Percentiles rank a stretch among this genome's conserved stretches.
Conservation (phyloP, 2,888 invertebrate genomes). For the Halocaridina rubra region DNA sequence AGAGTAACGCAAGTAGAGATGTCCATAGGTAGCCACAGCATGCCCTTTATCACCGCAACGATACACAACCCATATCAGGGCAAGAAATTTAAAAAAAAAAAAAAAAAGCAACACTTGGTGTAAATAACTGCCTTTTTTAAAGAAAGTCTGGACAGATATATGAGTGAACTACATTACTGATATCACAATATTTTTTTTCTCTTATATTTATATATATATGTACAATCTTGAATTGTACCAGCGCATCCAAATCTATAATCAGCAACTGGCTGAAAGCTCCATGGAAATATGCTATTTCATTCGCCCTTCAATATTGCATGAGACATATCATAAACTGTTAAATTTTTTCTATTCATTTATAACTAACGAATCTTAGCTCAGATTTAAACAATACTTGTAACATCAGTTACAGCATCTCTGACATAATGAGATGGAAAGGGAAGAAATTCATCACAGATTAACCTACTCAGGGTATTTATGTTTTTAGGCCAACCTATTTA, state of each 20-base stretch:
- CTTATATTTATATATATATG: constrained; percentile 48
- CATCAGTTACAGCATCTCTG: not conserved
- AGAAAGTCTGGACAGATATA: constrained; percentile 52
- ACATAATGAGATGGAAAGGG: constrained; percentile 2
- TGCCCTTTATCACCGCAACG: constrained; percentile 4
- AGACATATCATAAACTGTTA: not conserved
- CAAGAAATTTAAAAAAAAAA: too few species aligned
- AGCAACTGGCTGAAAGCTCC: constrained; percentile 56
- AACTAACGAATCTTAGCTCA: not conserved
- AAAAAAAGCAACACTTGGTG: constrained; percentile 49
- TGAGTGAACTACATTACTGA: constrained; percentile 50
- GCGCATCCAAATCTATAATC: constrained; percentile 31
- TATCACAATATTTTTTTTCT: constrained; percentile 53
- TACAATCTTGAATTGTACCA: constrained; percentile 46
- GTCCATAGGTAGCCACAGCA: constrained; percentile 10
- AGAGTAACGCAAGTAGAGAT: not conserved
- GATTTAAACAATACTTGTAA: constrained; percentile 18
- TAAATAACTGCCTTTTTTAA: constrained; percentile 45
- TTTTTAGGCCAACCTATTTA: not conserved
- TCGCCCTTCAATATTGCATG: not conserved
- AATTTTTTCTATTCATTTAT: not conserved
- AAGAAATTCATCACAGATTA: constrained; percentile 51
- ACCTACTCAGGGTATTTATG: not conserved
- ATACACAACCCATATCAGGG: constrained; percentile 25
- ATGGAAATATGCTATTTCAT: not conserved